These are phyloP conservation scores for Brachyistius frenatus DNA, from an alignment of 2,113 vertebrate genomes.

Conservation along the genomic window DNA sequence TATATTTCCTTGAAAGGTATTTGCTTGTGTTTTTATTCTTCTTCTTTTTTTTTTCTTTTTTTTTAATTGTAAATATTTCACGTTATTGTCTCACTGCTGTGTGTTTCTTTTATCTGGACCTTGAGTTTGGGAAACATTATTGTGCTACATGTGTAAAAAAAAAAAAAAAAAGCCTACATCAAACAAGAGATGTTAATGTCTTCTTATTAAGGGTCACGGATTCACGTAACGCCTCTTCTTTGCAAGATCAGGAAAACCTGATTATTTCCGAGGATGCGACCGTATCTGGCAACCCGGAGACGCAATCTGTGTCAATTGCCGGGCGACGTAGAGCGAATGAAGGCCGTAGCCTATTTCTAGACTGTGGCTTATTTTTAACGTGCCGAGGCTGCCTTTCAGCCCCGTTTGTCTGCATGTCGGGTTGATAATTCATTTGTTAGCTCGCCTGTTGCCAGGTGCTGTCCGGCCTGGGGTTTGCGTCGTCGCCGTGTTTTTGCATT, in stretches of 20 bases:
- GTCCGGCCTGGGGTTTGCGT: not conserved
- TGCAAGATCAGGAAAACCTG: not conserved
- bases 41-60: too few relatives aligned
- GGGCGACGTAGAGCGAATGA: constrained; percentile 64
- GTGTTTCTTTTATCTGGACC: too few relatives aligned
- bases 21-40: too few relatives aligned
- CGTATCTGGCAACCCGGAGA: constrained; percentile 80
- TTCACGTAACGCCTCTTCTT: not conserved
- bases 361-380: constrained; percentile 42
- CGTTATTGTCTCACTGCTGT: too few relatives aligned
- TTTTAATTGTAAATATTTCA: too few relatives aligned
- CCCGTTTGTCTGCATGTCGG: not conserved
- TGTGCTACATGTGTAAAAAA: too few relatives aligned
- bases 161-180: too few relatives aligned
- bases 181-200: too few relatives aligned
- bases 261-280: constrained; percentile 11
- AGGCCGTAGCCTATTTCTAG: constrained; percentile 68
- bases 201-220: too few relatives aligned
- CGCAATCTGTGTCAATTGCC: constrained; percentile 81
- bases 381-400: not conserved
- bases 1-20: too few relatives aligned
- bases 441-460: constrained; percentile 5
- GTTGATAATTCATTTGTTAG: constrained; percentile 13
- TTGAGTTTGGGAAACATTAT: too few relatives aligned
- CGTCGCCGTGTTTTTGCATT: constrained; percentile 9